Conservation (phyloP, 2,888 invertebrate species). For the Euzophera pinguis region DNA sequence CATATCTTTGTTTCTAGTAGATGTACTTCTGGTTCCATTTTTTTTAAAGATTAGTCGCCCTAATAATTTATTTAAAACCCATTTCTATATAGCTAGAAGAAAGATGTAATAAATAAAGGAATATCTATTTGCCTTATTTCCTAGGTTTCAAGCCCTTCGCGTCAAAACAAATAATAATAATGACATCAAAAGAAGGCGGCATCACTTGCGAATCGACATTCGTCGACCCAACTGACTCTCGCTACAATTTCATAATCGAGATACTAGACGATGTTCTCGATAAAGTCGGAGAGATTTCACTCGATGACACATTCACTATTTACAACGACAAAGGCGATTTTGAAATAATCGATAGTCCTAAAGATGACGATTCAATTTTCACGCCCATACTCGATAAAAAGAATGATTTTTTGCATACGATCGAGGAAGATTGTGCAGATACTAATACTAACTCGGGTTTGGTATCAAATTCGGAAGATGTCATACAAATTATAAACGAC, state of each 20-base stretch:
- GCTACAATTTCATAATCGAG: conserved; percentile 32
- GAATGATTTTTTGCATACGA: conserved; percentile 50
- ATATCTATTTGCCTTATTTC: not conserved
- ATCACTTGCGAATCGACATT: conserved; percentile 40
- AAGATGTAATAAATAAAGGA: no score
- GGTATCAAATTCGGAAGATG: conserved; percentile 29
- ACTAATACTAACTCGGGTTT: conserved; percentile 30
- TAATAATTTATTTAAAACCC: no score
- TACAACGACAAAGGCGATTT: conserved; percentile 44
- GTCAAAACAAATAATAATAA: conserved; percentile 58
- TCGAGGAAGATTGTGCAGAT: conserved; percentile 43
- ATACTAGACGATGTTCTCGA: conserved; percentile 48
- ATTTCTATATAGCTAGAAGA: no score
- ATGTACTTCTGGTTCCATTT: no score
- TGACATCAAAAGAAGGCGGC: conserved; percentile 48
- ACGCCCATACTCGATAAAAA: conserved; percentile 25
- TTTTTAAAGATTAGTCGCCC: no score
- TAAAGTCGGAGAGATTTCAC: conserved; percentile 43
- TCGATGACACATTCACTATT: conserved; percentile 23
- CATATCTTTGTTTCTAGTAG: no score
- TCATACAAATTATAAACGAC: conserved; percentile 35
- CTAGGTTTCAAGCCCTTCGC: conserved; percentile 68
- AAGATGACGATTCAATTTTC: conserved; percentile 26
- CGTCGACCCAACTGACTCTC: conserved; percentile 21
- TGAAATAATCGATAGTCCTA: conserved; percentile 48